A percentile compares a stretch with the other conserved stretches of the same genome.
phyloP scores from a whole-genome alignment of 2,888 invertebrate species.

The Drosophila pullipes region DNA sequence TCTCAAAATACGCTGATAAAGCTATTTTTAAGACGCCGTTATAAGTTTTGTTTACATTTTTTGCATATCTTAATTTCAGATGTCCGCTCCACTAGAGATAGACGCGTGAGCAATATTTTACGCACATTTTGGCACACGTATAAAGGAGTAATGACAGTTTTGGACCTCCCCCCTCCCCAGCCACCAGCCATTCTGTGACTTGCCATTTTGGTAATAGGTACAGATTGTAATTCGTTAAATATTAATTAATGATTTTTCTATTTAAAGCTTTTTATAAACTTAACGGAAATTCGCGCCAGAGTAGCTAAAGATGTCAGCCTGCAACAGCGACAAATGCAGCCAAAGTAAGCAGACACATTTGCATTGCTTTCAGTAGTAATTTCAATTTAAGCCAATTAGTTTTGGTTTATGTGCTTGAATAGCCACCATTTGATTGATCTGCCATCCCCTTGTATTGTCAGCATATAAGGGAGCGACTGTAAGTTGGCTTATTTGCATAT shows the following conservation, averaged over 20 bases:
- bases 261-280: neutral
- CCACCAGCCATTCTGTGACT: neutral
- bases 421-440: conserved; percentile 54
- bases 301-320: conserved; percentile 14
- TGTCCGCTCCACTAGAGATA: neutral
- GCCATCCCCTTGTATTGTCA: conserved; percentile 20
- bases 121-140: too few relatives aligned
- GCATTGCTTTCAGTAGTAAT: neutral
- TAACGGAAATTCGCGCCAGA: neutral
- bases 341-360: conserved; percentile 31
- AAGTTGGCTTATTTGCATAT: conserved; percentile 58
- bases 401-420: conserved; percentile 41
- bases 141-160: neutral
- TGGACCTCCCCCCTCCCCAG: neutral
- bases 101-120: neutral
- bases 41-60: conserved; percentile 26
- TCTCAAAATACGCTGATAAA: conserved; percentile 3
- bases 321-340: neutral
- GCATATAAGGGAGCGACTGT: neutral
- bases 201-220: neutral
- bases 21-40: neutral
- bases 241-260: too few relatives aligned
- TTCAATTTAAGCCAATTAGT: conserved; percentile 27
- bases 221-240: neutral
- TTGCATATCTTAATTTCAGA: neutral